Conservation (phyloP, 2,797 vertebrate species). For the Clarias pachynema region DNA sequence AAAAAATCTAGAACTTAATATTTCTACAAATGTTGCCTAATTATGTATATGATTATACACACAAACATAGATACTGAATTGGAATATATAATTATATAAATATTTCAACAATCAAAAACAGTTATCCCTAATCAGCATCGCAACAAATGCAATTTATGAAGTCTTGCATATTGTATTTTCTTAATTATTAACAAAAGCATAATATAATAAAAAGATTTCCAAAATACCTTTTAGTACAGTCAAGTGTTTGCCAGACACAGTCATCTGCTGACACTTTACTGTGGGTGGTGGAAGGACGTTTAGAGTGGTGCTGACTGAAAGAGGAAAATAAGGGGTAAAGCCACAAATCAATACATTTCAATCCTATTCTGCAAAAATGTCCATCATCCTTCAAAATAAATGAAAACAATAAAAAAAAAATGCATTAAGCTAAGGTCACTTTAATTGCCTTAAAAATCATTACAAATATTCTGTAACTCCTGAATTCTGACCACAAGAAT, state of each 20-base stretch:
- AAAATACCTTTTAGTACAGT: slow-evolving; percentile 86
- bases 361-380: not conserved
- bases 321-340: not conserved
- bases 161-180: not conserved
- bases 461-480: not conserved
- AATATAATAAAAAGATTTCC: not conserved
- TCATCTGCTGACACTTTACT: slow-evolving; percentile 90
- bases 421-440: not conserved
- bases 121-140: not conserved
- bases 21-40: not conserved
- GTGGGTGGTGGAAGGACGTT: slow-evolving; percentile 89
- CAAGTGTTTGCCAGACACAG: slow-evolving; percentile 87
- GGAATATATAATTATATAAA: not conserved
- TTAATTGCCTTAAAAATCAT: not conserved
- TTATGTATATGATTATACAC: not conserved
- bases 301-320: slow-evolving; percentile 87
- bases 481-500: not conserved
- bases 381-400: not conserved
- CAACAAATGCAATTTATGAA: not conserved
- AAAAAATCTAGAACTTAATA: not conserved
- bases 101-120: not conserved
- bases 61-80: not conserved
- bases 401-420: not conserved
- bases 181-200: not conserved
- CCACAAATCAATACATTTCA: not conserved